Evolutionary conservation across 1,140 invertebrate species (phyloP).

Genomic region (Onthophagus taurus): DNA sequence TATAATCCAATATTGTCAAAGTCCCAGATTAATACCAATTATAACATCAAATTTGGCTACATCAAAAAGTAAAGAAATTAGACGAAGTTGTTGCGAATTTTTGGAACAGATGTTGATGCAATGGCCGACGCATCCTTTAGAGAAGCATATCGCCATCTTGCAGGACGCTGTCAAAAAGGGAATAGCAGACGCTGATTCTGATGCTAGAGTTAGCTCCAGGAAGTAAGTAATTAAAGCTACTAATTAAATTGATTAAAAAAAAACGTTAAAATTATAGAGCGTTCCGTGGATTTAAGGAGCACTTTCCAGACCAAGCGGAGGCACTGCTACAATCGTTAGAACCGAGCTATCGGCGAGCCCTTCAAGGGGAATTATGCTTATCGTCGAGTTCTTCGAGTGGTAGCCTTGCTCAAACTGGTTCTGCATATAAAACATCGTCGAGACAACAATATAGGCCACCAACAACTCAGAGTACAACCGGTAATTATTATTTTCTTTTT

Average conservation of each 20-base stretch:
- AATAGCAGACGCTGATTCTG: constrained; percentile 84
- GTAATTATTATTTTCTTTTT: background rate
- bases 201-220: constrained; percentile 67
- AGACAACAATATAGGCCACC: constrained; percentile 22
- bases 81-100: constrained; percentile 73
- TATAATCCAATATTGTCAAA: constrained; percentile 81
- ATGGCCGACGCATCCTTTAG: constrained; percentile 74
- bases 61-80: constrained; percentile 89
- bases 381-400: constrained; percentile 44
- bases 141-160: constrained; percentile 67
- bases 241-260: constrained; percentile 9
- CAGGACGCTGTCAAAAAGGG: constrained; percentile 83
- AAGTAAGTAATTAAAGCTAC: constrained; percentile 43
- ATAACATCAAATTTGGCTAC: constrained; percentile 65
- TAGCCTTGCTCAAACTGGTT: constrained; percentile 35
- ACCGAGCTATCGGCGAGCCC: constrained; percentile 68
- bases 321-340: constrained; percentile 75
- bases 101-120: constrained; percentile 72
- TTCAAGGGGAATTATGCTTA: constrained; percentile 53
- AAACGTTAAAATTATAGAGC: constrained; percentile 49
- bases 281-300: constrained; percentile 81
- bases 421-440: constrained; percentile 23
- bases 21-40: constrained; percentile 75
- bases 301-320: constrained; percentile 87
- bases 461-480: constrained; percentile 27